Evolutionary conservation across 2,797 vertebrate species (phyloP), one percentile per base, ranked within the genome.

Genomic region (Oreortyx pictus): DNA sequence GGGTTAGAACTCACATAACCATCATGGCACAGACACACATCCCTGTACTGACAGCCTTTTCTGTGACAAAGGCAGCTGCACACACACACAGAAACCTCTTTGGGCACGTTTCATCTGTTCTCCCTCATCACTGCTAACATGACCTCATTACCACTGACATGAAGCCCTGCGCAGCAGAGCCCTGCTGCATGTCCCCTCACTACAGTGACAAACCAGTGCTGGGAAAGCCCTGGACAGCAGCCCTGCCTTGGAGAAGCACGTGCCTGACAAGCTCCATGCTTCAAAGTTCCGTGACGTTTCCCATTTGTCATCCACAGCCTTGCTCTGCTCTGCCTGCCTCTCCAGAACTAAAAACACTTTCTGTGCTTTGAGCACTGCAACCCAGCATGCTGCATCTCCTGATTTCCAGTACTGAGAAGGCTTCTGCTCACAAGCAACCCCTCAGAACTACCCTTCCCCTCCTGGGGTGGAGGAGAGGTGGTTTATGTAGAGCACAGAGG

Each of bases 141-240:
- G 19, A 76, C 29, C 24, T 64, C 52, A 29, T 39, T 44, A 20
- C 35, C 47, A 72, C 39, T 7, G 8, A 7, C 2, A 10, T 19
- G 17, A 6, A 59, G 62, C 31, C 56, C 85, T n/a, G 35, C 50
- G 8, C 72, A 71, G 33, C 62, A 41, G 27, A 9, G 31, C 31
- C 31, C n/a, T 57, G 54, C 54, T 20, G 23, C 1, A 0, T 35
- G 35, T 33, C 27, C 43, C 31, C 20, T 33, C 62, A 29, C 25
- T 1, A 0, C 61, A 25, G 66, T 2, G 50, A n/a, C 17, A 60
- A 56, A 16, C 18, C 0, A 54, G 35, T 39, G 44, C 33, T 13
- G 41, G 35, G 29, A 15, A 62, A 62, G 60, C 39, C 60, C 60
- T 17, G 39, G 46, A 71, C 47, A 70, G n/a, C 50, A 66, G 27